phyloP scores from a whole-genome alignment of 2,797 vertebrate genomes.

The Sphaeramia orbicularis region DNA sequence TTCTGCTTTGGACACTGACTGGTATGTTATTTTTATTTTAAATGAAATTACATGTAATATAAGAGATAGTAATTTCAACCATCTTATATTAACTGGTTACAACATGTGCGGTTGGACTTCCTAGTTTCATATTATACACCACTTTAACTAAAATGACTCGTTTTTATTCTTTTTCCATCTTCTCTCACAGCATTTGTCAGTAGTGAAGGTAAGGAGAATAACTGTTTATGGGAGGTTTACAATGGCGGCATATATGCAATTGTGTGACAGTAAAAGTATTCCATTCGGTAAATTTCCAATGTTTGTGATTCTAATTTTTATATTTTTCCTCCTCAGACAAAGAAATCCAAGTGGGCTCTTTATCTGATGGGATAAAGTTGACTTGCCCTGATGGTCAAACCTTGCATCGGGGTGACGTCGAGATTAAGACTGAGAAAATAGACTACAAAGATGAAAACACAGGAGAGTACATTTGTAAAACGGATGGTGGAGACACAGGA shows the following conservation, averaged over 20 bases:
- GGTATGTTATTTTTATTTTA: conserved; percentile 39
- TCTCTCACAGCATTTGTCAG: conserved; percentile 33
- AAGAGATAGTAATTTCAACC: not conserved
- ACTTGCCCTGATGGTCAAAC: accelerated
- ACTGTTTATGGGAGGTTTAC: no score
- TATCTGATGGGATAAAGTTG: not conserved
- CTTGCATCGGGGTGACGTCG: accelerated
- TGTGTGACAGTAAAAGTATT: no score
- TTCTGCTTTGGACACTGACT: conserved; percentile 54
- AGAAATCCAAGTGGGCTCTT: accelerated
- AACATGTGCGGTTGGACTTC: not conserved
- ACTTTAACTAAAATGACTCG: not conserved
- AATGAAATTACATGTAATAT: not conserved
- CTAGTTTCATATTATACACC: accelerated
- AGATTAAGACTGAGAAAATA: accelerated
- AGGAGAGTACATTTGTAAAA: conserved; percentile 4
- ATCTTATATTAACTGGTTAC: not conserved
- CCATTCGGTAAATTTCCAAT: no score
- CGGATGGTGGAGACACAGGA: accelerated
- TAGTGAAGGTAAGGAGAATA: conserved; percentile 1
- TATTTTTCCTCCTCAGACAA: not conserved
- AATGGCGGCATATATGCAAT: no score
- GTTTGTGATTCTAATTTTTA: not conserved
- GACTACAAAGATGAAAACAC: accelerated
- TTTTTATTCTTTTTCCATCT: not conserved